Percentiles rank a stretch among this genome's conserved stretches.
Evolutionary conservation across 2,888 invertebrate species (phyloP).

Genomic region (Limenitis camilla): DNA sequence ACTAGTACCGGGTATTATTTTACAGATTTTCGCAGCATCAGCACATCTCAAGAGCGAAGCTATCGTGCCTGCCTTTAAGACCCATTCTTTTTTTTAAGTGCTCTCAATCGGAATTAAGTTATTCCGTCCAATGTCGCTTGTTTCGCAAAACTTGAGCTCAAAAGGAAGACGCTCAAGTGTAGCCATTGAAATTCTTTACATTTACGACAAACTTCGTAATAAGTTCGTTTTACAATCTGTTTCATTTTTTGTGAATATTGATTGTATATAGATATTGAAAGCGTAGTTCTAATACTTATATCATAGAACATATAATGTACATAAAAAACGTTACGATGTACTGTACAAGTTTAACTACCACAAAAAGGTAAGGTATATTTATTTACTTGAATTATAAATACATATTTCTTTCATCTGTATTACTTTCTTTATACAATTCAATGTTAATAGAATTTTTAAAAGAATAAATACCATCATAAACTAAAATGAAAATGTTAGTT

Average conservation of each 20-base stretch:
- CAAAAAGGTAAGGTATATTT: not conserved
- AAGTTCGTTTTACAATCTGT: slow-evolving; percentile 23
- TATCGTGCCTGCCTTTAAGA: slow-evolving; percentile 37
- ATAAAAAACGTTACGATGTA: not conserved
- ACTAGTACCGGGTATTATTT: slow-evolving; percentile 57
- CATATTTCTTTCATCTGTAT: no score
- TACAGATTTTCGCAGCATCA: slow-evolving; percentile 59
- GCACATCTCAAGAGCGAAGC: slow-evolving; percentile 43
- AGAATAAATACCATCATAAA: not conserved
- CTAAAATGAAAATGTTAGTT: no score
- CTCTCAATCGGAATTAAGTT: slow-evolving; percentile 55
- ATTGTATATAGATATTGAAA: not conserved
- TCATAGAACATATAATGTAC: not conserved
- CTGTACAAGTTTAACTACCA: no score
- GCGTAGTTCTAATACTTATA: not conserved
- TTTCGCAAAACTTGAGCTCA: slow-evolving; percentile 27
- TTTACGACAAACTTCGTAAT: slow-evolving; percentile 24
- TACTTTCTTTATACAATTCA: not conserved
- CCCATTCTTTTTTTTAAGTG: slow-evolving; percentile 50
- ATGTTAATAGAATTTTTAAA: not conserved
- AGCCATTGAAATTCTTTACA: slow-evolving; percentile 27
- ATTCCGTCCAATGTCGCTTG: slow-evolving; percentile 34
- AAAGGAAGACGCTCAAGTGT: slow-evolving; percentile 25
- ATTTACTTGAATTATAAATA: no score
- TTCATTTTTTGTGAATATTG: slow-evolving; percentile 8